These are phyloP conservation scores for Bradypodion ventrale DNA, from an alignment of 2,797 vertebrate species.

Conservation along the genomic window DNA sequence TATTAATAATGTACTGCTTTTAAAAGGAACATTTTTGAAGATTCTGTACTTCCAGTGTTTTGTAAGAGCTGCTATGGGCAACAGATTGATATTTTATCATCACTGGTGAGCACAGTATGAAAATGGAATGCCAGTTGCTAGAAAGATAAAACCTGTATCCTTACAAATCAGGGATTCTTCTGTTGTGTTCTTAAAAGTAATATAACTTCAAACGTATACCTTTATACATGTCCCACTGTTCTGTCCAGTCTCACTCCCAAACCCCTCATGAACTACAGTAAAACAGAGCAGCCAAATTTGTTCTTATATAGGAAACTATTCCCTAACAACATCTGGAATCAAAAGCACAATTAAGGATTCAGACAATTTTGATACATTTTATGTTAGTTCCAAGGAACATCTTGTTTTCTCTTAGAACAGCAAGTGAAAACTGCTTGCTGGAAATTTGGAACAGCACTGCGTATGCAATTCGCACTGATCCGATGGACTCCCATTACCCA, in stretches of 20 bases:
- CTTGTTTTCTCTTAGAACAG: not conserved
- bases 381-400: conserved; percentile 2
- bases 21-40: conserved; percentile 76
- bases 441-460: not conserved
- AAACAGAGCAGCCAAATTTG: conserved; percentile 16
- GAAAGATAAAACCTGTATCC: conserved; percentile 47
- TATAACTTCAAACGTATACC: conserved; percentile 24
- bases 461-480: not conserved
- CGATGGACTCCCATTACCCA: too few relatives aligned
- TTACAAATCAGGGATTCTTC: conserved; percentile 48
- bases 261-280: not conserved
- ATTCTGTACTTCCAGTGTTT: conserved; percentile 77
- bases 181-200: conserved; percentile 53
- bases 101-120: conserved; percentile 77
- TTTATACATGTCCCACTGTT: conserved; percentile 50
- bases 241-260: conserved; percentile 31
- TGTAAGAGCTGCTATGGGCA: conserved; percentile 74
- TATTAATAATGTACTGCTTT: conserved; percentile 84
- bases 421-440: not conserved
- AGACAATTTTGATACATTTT: conserved; percentile 16
- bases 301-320: conserved; percentile 20
- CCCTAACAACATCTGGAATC: not conserved
- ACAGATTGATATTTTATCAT: conserved; percentile 77
- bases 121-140: conserved; percentile 71
- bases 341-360: not conserved